These are phyloP conservation scores for Nannoperca obscura DNA, from an alignment of 2,797 vertebrate genomes.

Conservation along the genomic window DNA sequence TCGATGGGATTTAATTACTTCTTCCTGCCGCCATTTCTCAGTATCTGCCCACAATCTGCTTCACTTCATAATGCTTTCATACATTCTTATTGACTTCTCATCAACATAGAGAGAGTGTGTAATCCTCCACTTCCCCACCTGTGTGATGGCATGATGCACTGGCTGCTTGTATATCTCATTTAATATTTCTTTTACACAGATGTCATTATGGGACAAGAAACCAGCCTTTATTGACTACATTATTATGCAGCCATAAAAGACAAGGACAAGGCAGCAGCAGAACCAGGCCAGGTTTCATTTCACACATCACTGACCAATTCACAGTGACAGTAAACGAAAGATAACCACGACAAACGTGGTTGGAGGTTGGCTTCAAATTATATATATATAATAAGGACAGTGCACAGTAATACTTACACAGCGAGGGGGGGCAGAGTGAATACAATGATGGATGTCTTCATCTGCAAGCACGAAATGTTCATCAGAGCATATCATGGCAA, in stretches of 20 bases:
- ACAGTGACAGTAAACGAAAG: constrained; percentile 55
- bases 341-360: constrained; percentile 14
- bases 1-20: constrained; percentile 33
- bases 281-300: constrained; percentile 56
- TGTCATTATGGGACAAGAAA: constrained; percentile 9
- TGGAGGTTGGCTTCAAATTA: not conserved
- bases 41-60: constrained; percentile 24
- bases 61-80: constrained; percentile 30
- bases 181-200: constrained; percentile 36
- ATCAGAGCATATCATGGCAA: constrained; percentile 1
- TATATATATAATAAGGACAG: no score
- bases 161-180: constrained; percentile 14
- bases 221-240: constrained; percentile 26
- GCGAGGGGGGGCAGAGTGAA: constrained; percentile 7
- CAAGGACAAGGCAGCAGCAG: constrained; percentile 19
- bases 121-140: constrained; percentile 15
- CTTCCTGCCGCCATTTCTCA: constrained; percentile 29
- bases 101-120: constrained; percentile 14
- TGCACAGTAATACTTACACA: not conserved
- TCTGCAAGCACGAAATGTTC: constrained; percentile 16
- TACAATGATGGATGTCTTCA: constrained; percentile 1
- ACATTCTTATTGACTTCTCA: constrained; percentile 33
- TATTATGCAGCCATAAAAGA: constrained; percentile 6
- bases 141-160: not conserved
- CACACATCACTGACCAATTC: constrained; percentile 56